Conservation (phyloP, 53 echinoderm and acorn worm species). For the Temnopleurus reevesii region DNA sequence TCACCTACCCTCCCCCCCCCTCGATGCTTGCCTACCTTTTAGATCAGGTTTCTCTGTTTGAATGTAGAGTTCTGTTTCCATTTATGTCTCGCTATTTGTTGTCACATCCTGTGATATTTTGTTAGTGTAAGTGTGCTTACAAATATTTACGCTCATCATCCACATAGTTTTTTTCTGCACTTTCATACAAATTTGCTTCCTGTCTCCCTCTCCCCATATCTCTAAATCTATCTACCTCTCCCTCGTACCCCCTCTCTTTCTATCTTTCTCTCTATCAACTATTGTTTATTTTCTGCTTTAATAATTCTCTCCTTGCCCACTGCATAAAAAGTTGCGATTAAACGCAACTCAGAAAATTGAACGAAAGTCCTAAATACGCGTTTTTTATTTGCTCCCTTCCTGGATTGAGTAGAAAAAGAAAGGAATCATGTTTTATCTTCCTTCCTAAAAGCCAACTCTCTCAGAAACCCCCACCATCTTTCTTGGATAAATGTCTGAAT, state of each 20-base stretch:
- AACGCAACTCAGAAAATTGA: no score
- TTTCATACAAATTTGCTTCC: not conserved
- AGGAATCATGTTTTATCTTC: not conserved
- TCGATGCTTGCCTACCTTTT: not conserved
- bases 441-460: not conserved
- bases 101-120: no score
- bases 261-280: not conserved
- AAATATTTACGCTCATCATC: not conserved
- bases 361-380: not conserved
- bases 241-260: not conserved
- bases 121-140: no score
- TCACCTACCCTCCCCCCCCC: not conserved
- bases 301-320: not conserved
- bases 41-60: not conserved
- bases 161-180: not conserved
- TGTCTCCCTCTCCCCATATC: not conserved
- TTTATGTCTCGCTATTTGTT: not conserved
- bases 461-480: not conserved
- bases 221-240: not conserved
- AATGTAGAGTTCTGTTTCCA: not conserved
- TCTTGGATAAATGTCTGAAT: no score
- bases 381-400: no score
- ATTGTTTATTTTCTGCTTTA: not conserved
- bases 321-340: no score
- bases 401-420: no score